Evolutionary conservation across 2,797 vertebrate species (phyloP).

Genomic region (Pithecia hirsuta): DNA sequence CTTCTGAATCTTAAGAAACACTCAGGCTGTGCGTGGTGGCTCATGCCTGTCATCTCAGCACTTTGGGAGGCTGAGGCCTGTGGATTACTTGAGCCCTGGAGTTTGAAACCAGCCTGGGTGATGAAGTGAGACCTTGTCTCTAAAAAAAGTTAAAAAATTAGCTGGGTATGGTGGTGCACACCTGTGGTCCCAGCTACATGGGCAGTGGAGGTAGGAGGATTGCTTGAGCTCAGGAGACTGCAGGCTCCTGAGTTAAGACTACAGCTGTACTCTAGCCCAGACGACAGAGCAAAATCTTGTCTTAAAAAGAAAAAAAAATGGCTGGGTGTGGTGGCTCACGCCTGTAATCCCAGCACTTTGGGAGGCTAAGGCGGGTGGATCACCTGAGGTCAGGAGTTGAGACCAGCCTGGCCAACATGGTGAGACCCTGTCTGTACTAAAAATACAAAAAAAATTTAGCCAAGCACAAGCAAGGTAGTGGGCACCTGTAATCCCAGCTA

Average conservation of each 20-base stretch:
- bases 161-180: not conserved
- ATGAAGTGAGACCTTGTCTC: not conserved
- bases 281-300: not conserved
- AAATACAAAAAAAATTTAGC: not conserved
- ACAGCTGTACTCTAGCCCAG: not conserved
- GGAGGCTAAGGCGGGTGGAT: not conserved
- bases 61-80: not conserved
- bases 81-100: not conserved
- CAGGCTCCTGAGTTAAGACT: not conserved
- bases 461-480: accelerated
- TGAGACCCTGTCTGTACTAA: not conserved
- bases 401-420: not conserved
- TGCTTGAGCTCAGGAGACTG: not conserved
- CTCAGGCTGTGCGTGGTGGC: not conserved
- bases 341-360: not conserved
- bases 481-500: not conserved
- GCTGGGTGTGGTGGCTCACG: not conserved
- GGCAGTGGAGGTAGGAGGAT: not conserved
- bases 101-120: not conserved
- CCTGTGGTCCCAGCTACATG: not conserved
- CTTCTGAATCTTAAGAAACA: not conserved
- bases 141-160: not conserved
- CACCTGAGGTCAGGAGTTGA: not conserved
- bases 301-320: no score
- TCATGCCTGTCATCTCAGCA: not conserved